Percentiles rank a stretch among this genome's conserved stretches.
These are phyloP conservation scores for Illadopsis cleaveri DNA, from an alignment of 2,113 vertebrate species.

Conservation along the genomic window DNA sequence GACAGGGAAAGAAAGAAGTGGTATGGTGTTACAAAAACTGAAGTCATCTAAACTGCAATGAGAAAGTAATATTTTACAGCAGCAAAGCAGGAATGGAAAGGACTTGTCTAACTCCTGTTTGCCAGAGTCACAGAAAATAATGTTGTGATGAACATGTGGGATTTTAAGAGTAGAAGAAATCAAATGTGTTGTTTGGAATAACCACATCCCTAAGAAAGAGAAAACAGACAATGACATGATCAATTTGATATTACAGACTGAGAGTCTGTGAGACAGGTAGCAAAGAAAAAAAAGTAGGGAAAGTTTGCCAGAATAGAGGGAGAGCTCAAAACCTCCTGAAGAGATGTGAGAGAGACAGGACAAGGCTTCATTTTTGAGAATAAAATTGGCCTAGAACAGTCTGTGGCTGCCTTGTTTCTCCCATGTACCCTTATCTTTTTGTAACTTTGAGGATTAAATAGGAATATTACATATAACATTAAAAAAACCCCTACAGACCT, in stretches of 20 bases:
- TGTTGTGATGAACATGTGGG: background rate
- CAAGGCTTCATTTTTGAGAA: background rate
- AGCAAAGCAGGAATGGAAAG: background rate
- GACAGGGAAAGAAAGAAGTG: background rate
- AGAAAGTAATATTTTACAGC: background rate
- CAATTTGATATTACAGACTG: background rate
- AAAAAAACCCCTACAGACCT: background rate
- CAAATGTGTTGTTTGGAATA: background rate
- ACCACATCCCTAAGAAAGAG: background rate
- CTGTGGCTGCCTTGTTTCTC: background rate
- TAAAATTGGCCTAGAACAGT: background rate
- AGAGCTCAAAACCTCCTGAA: background rate
- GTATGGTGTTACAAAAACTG: background rate
- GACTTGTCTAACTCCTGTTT: background rate
- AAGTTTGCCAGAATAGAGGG: background rate
- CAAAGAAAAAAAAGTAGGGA: background rate
- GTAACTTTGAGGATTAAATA: background rate
- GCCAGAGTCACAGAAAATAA: background rate
- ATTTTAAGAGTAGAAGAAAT: background rate
- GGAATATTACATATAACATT: background rate
- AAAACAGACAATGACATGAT: background rate
- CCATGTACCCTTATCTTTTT: background rate
- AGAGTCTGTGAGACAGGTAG: background rate
- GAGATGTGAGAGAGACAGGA: background rate
- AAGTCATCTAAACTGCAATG: background rate